Percentiles rank a stretch among this genome's conserved stretches.
phyloP scores from a whole-genome alignment of 2,797 vertebrate genomes.

The Balearica regulorum region DNA sequence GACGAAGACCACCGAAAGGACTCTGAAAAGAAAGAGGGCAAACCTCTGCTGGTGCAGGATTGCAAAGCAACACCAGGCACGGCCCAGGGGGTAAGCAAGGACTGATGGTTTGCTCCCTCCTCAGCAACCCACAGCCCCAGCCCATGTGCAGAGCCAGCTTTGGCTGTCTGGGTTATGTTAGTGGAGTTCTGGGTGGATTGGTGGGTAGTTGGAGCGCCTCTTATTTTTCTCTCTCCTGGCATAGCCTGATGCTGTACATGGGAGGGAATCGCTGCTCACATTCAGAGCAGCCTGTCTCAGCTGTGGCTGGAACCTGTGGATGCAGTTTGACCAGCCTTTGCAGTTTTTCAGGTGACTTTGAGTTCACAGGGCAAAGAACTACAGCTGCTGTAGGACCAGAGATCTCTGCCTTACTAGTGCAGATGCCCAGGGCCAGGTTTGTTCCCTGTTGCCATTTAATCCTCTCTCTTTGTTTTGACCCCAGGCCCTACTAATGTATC shows the following conservation, averaged over 20 bases:
- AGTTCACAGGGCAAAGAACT: neutral
- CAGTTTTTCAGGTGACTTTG: neutral
- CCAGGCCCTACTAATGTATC: neutral
- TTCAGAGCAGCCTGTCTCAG: neutral
- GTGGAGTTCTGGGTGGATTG: neutral
- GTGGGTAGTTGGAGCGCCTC: neutral
- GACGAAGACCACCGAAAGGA: neutral
- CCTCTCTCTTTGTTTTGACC: neutral
- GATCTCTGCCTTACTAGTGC: neutral
- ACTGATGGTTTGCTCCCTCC: neutral
- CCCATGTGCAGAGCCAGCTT: neutral
- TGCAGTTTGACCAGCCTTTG: neutral
- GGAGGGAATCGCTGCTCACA: neutral
- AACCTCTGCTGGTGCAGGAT: neutral
- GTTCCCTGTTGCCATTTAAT: neutral
- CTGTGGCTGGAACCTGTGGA: neutral
- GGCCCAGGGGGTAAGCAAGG: neutral
- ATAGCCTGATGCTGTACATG: neutral
- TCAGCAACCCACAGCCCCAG: neutral
- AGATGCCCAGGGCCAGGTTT: neutral
- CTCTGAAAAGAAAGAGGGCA: neutral
- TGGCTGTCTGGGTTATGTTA: neutral
- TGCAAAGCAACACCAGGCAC: neutral
- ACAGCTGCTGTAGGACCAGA: neutral
- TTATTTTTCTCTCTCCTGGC: neutral